phyloP scores from a whole-genome alignment of 2,888 invertebrate genomes.

The Agriotes lineatus region DNA sequence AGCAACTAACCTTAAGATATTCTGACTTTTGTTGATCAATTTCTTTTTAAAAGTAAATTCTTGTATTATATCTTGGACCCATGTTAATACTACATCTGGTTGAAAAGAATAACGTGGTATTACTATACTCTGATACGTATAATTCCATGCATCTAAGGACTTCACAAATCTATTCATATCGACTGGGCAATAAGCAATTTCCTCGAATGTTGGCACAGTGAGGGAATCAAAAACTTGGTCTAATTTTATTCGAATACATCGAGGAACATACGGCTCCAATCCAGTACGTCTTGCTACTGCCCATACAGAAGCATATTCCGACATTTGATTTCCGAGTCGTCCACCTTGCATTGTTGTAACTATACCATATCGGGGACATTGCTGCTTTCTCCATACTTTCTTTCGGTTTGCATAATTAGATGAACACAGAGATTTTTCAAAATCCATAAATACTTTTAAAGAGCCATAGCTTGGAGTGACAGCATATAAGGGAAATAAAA shows the following conservation, averaged over 20 bases:
- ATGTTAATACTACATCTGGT: constrained; percentile 69
- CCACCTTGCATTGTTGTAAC: constrained; percentile 67
- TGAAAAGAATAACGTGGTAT: constrained; percentile 69
- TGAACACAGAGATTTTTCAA: constrained; percentile 70
- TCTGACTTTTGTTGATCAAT: constrained; percentile 66
- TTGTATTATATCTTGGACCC: constrained; percentile 70
- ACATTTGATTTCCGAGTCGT: constrained; percentile 67
- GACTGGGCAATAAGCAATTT: constrained; percentile 69
- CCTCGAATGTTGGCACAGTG: constrained; percentile 69
- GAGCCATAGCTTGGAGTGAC: constrained; percentile 62
- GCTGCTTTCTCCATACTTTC: constrained; percentile 59
- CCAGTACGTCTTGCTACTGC: constrained; percentile 67
- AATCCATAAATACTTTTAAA: constrained; percentile 67
- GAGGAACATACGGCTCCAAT: constrained; percentile 67
- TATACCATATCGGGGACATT: constrained; percentile 66
- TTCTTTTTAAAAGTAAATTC: constrained; percentile 70
- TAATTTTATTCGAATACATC: constrained; percentile 68
- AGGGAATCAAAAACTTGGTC: constrained; percentile 70
- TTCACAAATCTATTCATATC: constrained; percentile 66
- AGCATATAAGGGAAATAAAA: constrained; percentile 71
- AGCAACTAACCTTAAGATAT: constrained; percentile 61
- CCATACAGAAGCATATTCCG: constrained; percentile 69
- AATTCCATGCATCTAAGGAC: constrained; percentile 69
- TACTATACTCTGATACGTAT: constrained; percentile 71
- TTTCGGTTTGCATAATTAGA: constrained; percentile 63